Conservation (phyloP, 2,888 invertebrate species). For the Macrosoma leucophasiata region DNA sequence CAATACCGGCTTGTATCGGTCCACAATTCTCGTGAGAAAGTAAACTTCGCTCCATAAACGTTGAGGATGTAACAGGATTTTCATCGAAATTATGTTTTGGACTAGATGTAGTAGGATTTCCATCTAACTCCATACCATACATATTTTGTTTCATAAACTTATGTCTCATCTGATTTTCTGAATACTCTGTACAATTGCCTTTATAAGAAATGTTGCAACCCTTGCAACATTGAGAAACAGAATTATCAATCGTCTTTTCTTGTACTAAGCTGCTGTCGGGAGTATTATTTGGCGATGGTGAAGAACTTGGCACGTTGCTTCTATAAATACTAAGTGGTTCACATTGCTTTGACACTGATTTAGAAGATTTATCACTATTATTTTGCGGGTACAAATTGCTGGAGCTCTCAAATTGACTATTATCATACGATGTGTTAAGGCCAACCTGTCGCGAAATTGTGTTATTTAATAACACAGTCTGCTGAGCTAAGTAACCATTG, state of each 20-base stretch:
- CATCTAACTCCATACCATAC: constrained; percentile 66
- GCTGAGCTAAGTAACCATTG: constrained; percentile 92
- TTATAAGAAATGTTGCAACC: constrained; percentile 66
- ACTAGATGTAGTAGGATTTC: constrained; percentile 68
- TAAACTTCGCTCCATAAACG: constrained; percentile 74
- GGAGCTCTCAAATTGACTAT: constrained; percentile 44
- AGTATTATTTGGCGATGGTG: constrained; percentile 59
- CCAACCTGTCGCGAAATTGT: constrained; percentile 84
- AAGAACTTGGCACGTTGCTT: constrained; percentile 52
- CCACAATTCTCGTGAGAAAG: constrained; percentile 78
- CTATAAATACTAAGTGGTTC: constrained; percentile 49
- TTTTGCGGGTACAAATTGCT: constrained; percentile 40
- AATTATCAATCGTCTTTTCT: constrained; percentile 48
- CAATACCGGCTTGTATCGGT: constrained; percentile 89
- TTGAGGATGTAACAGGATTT: constrained; percentile 82
- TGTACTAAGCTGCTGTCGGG: constrained; percentile 66
- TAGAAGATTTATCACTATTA: constrained; percentile 44
- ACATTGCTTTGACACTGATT: constrained; percentile 36
- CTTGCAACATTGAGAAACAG: constrained; percentile 65
- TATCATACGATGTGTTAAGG: constrained; percentile 49
- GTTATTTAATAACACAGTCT: constrained; percentile 89
- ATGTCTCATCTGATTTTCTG: constrained; percentile 51
- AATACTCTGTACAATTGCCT: constrained; percentile 52
- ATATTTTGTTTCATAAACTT: constrained; percentile 60
- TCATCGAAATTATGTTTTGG: constrained; percentile 72